phyloP scores from a whole-genome alignment of 1,140 invertebrate genomes.

The Meloidogyne chitwoodi region DNA sequence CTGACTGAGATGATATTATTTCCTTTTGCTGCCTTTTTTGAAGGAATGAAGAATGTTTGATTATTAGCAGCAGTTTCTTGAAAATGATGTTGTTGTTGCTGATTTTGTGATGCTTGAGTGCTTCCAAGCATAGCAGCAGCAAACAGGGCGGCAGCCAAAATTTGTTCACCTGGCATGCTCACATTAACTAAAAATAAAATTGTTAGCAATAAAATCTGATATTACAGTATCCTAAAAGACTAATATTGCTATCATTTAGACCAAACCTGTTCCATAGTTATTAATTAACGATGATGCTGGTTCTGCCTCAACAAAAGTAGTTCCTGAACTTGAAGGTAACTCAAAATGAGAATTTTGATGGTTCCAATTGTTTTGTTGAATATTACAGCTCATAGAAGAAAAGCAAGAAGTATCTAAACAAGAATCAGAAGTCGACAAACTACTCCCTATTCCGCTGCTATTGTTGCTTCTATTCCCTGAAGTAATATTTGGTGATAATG shows the following conservation, averaged over 20 bases:
- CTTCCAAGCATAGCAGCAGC: constrained; percentile 16
- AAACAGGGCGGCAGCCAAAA: constrained; percentile 14
- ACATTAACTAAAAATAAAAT: not conserved
- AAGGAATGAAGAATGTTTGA: not conserved
- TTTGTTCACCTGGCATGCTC: not conserved
- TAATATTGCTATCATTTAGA: not conserved
- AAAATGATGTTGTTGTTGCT: not conserved
- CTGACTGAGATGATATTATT: not conserved
- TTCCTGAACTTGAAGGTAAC: not conserved
- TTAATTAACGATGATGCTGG: not conserved
- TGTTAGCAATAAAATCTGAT: not conserved
- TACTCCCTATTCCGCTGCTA: not conserved
- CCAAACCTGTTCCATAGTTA: not conserved
- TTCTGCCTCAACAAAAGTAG: not conserved
- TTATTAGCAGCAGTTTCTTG: not conserved
- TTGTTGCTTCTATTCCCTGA: not conserved
- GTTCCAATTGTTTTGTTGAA: not conserved
- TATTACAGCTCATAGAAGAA: not conserved
- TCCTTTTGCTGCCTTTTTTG: not conserved
- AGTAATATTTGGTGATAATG: not conserved
- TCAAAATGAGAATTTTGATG: not conserved
- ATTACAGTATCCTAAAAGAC: no score
- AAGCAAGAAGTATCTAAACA: not conserved
- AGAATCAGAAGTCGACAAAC: not conserved
- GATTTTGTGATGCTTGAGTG: not conserved